Evolutionary conservation across 2,113 vertebrate genomes (phyloP), one percentile per base, ranked within the genome.

Genomic region (Syrmaticus mikado): DNA sequence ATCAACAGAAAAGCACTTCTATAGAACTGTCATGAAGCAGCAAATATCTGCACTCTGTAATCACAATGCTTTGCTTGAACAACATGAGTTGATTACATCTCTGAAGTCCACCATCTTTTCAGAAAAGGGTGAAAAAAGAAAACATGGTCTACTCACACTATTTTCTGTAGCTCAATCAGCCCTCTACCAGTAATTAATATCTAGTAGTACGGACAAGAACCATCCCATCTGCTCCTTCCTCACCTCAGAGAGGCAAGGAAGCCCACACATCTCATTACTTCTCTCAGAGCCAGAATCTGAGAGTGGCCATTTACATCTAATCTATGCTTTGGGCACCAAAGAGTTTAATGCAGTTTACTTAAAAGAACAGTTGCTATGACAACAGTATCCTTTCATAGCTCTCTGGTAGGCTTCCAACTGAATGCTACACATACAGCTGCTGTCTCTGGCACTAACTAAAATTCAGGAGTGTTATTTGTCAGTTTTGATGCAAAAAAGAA

Each of bases 261-360:
- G n/a, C n/a, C 27, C 34, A 22, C 1, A 0, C 13, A 32, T 32
- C 21, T 11, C 6, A 6, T 34, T 7, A 4, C 16, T 11, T 40
- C 21, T 32, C 34, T n/a, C 43, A 34, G 66, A 16, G n/a, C 14
- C 38, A 60, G 41, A 21, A 7, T 10, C n/a, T n/a, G n/a, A n/a
- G 22, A 43, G 17, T 1, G 7, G 66, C 2, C 8, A 27, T 0
- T 0, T 0, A 0, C 2, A 22, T 4, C 20, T 8, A 7, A 40
- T 30, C 25, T n/a, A 6, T 17, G 30, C 43, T 19, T 13, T 53
- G n/a, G 60, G 71, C 41, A 48, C 15, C 15, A 2, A 41, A 46
- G 19, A 45, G 12, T 22, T 11, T 12, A 13, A 6, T 3, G 20
- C 45, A 58, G 16, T 16, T 43, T 25, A 19, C 34, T 1, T 60